A percentile compares a stretch with the other conserved stretches of the same genome.
Evolutionary conservation across 2,888 invertebrate genomes (phyloP).

Genomic region (Dynastes grantii): DNA sequence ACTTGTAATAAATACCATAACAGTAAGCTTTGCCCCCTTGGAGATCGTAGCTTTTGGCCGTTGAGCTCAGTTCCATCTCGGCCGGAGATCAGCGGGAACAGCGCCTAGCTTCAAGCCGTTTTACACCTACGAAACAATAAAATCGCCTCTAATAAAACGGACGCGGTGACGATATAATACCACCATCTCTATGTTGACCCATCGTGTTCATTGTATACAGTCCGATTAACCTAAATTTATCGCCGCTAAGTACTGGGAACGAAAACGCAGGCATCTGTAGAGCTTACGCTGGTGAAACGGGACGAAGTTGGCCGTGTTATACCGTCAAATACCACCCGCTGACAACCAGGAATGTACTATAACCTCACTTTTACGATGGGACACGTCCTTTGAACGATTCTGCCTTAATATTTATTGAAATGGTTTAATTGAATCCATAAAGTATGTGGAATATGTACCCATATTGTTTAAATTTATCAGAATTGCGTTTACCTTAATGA

Average conservation of each 20-base stretch:
- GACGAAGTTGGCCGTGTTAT: conserved; percentile 39
- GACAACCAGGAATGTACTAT: conserved; percentile 18
- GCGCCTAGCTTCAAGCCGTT: conserved; percentile 62
- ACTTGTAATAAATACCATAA: too few species aligned
- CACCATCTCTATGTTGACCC: not conserved
- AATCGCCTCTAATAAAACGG: conserved; percentile 66
- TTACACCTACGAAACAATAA: conserved; percentile 67
- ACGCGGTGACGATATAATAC: conserved; percentile 62
- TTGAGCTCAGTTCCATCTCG: conserved; percentile 14
- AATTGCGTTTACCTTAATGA: too few species aligned
- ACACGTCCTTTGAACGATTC: conserved; percentile 34
- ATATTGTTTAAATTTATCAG: too few species aligned
- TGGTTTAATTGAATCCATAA: conserved; percentile 56
- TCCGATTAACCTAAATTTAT: not conserved
- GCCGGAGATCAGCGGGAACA: conserved; percentile 61
- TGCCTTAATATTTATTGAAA: conserved; percentile 56
- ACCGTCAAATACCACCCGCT: conserved; percentile 56
- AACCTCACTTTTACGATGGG: conserved; percentile 51
- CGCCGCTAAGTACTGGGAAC: not conserved
- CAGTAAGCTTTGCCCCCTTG: too few species aligned
- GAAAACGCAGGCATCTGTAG: not conserved
- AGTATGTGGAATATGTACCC: too few species aligned
- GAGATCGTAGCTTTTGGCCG: too few species aligned
- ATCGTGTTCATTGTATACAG: not conserved
- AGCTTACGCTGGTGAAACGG: not conserved